phyloP scores from a whole-genome alignment of 2,797 vertebrate species.

The Rhadinocentrus ornatus region DNA sequence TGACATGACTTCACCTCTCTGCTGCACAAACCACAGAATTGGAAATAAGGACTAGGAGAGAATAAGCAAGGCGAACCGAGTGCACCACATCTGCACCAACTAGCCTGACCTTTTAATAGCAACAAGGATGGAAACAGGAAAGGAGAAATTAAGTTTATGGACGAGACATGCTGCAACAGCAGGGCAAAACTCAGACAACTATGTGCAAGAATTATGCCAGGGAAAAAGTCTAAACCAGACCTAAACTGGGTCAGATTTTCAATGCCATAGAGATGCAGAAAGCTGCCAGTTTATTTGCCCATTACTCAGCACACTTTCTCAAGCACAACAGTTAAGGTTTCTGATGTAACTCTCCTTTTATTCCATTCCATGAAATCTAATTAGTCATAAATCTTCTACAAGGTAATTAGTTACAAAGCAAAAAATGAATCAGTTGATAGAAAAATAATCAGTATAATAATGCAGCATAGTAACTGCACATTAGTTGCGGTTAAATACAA shows the following conservation, averaged over 20 bases:
- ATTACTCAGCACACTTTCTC: too few relatives aligned
- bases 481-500: not conserved
- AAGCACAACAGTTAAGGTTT: too few relatives aligned
- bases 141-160: constrained; percentile 27
- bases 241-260: constrained; percentile 7
- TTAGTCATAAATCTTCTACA: too few relatives aligned
- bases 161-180: constrained; percentile 25
- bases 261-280: constrained; percentile 4
- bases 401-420: not conserved
- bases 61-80: constrained; percentile 21
- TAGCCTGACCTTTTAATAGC: constrained; percentile 37
- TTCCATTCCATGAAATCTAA: not conserved
- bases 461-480: not conserved
- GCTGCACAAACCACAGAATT: not conserved
- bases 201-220: not conserved
- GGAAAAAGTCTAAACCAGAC: constrained; percentile 9
- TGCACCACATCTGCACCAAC: constrained; percentile 20
- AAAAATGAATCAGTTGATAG: not conserved
- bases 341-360: too few relatives aligned
- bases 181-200: constrained; percentile 28
- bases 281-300: too few relatives aligned
- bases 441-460: not conserved
- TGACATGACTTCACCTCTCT: constrained; percentile 26
- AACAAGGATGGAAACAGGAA: constrained; percentile 63
- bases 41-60: constrained; percentile 10